Percentiles rank a stretch among this genome's conserved stretches.
Evolutionary conservation across 2,797 vertebrate species (phyloP).

Genomic region (Megaceryle alcyon): DNA sequence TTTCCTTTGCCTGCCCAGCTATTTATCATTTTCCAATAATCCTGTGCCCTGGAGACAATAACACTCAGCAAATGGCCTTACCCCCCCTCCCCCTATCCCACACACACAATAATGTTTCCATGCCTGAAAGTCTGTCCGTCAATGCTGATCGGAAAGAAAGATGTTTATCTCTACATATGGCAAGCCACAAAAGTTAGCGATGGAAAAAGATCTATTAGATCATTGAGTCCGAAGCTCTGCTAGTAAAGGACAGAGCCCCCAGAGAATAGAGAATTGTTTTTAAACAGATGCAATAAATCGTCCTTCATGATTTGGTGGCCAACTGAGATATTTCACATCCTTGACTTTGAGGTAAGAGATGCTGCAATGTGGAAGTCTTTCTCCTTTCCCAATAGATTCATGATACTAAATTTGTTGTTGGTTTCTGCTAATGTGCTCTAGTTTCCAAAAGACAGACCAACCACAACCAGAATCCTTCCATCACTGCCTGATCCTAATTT

Average conservation of each 20-base stretch:
- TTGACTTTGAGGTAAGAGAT: slow-evolving; percentile 62
- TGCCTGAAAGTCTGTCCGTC: slow-evolving; percentile 57
- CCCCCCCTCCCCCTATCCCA: slow-evolving; percentile 6
- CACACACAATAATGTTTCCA: slow-evolving; percentile 57
- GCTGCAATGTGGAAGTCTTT: slow-evolving; percentile 55
- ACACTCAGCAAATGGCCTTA: slow-evolving; percentile 62
- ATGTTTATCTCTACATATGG: slow-evolving; percentile 65
- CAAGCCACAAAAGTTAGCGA: slow-evolving; percentile 52
- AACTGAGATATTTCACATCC: slow-evolving; percentile 57
- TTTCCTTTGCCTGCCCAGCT: slow-evolving; percentile 54
- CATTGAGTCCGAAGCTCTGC: not conserved
- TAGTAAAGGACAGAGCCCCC: slow-evolving; percentile 24
- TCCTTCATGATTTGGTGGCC: slow-evolving; percentile 19
- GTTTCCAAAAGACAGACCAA: slow-evolving; percentile 69
- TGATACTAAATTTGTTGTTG: slow-evolving; percentile 62
- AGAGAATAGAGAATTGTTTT: slow-evolving; percentile 19
- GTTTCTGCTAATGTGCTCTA: slow-evolving; percentile 49
- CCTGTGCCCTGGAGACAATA: slow-evolving; percentile 83
- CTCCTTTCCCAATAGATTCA: slow-evolving; percentile 59
- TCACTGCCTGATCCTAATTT: slow-evolving; percentile 76
- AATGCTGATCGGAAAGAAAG: slow-evolving; percentile 52
- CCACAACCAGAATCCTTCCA: slow-evolving; percentile 70
- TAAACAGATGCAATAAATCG: slow-evolving; percentile 58
- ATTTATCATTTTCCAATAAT: slow-evolving; percentile 91
- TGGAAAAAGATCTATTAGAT: slow-evolving; percentile 65